Evolutionary conservation across 1,140 invertebrate genomes (phyloP).

Genomic region (Cylas formicarius): DNA sequence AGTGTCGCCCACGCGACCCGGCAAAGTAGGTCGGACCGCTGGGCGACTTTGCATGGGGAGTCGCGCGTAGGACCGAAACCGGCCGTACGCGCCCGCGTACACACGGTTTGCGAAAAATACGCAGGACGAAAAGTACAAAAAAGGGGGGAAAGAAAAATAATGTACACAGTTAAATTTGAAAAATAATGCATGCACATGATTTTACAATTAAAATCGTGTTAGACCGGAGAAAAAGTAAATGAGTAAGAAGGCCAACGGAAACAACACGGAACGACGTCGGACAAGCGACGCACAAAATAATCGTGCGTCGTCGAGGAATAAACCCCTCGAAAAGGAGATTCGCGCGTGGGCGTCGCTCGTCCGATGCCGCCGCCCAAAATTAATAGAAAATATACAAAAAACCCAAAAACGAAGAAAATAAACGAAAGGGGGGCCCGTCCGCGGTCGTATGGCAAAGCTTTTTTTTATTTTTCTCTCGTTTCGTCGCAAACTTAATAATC

Average conservation of each 20-base stretch:
- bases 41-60: too few relatives aligned
- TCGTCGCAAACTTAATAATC: constrained; percentile 20
- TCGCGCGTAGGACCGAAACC: too few relatives aligned
- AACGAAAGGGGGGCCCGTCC: too few relatives aligned
- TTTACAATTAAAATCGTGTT: constrained; percentile 35
- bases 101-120: too few relatives aligned
- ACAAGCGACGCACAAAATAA: too few relatives aligned
- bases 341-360: too few relatives aligned
- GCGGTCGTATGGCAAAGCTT: constrained; percentile 36
- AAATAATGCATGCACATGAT: constrained; percentile 40
- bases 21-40: too few relatives aligned
- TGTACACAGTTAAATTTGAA: constrained; percentile 33
- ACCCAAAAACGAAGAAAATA: constrained; percentile 14
- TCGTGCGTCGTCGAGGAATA: too few relatives aligned
- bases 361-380: too few relatives aligned
- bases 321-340: too few relatives aligned
- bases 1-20: too few relatives aligned
- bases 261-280: constrained; percentile 26
- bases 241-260: constrained; percentile 43
- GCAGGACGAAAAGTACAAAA: constrained; percentile 16
- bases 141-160: constrained; percentile 19
- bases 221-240: constrained; percentile 35
- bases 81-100: too few relatives aligned
- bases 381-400: constrained; percentile 12
- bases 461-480: constrained; percentile 14